Base-by-base conservation (phyloP, 2,888 invertebrate species). In the Eristalinus sepulchralis region DNA sequence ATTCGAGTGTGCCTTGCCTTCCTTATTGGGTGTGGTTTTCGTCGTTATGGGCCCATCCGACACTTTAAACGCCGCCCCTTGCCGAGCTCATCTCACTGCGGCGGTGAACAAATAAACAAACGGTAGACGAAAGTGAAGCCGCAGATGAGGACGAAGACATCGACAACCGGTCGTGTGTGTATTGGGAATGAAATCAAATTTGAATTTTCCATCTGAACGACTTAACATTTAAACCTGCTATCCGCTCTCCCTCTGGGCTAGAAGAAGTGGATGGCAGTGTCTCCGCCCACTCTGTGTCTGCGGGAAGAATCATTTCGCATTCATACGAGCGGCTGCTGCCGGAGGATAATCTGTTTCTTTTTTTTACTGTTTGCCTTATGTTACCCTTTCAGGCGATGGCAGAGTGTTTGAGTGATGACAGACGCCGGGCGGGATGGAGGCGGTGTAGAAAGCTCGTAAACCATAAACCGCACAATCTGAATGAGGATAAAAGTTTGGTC, bases 141-240 rank as follows among this genome's bases (percentile, higher is more conserved):
- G 31, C 67, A 39, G 66, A 63, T n/a, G 27, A 78, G 8, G 47
- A 64, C 62, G 47, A 55, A 55, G 31, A 22, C 64, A 66, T 66
- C 36, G 47, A n/a, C 22, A n/a, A 1, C 17, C 47, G 47, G 8
- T 55, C 10, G 34, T 55, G 27, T 59, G 8, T 13, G 24, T 33
- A 33, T 71, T 78, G 70, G 17, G 59, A 79, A 66, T 70, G 83
- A 79, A 86, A 78, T 79, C 78, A 83, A 83, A 86, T 83, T 83
- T 86, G 75, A 79, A 79, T 83, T 86, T 79, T 86, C 83, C 75
- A 71, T 75, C 63, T 63, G 70, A 82, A 78, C 82, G 70, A 73
- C 70, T 82, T 75, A 62, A 73, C 63, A 66, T 73, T 68, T 73
- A 67, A 73, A 71, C 63, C 82, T 62, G 68, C 64, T 70, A 81